Base-by-base conservation (phyloP, 1,140 invertebrate genomes). In the Drosophila varians region DNA sequence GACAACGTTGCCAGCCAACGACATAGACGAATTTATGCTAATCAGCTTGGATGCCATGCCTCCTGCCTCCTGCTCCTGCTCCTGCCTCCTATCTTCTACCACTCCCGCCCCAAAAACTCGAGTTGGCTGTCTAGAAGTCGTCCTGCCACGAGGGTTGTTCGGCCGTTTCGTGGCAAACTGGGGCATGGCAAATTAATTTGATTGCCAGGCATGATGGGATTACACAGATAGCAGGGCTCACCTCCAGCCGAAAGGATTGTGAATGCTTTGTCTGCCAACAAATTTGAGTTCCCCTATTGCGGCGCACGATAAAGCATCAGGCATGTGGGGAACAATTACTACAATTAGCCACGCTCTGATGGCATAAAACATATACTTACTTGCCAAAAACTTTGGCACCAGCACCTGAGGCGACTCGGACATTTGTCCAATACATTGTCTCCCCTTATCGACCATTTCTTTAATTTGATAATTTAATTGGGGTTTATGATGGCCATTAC, bases 21-120 rank as follows among this genome's bases (percentile, higher is more conserved):
- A 86, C 80, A 82, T 87, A 87, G 80, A 80, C 80, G 80, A 86
- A 86, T 87, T 86, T 86, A 86, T 86, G 80, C 80, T 86, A 86
- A 86, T 86, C 80, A 86, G 68, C 57, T 87, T 64, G 61, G 80
- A 86, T 84, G 80, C 71, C 60, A 7, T 77, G 70, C 46, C 65
- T 53, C 47, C 58, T 25, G 45, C 18, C 54, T 31, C 28, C 28
- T 31, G 9, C 43, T 12, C n/a, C 5, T 18, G 4, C 4, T 36
- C 36, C 16, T 64, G 62, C 12, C 65, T 57, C 62, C 25, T 7
- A 0, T 23, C 21, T 5, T 5, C 26, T 77, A 70, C 45, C 65
- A 70, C 46, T 57, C 26, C 66, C 26, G 26, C 25, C 0, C 53
- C 43, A 2, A 7, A 5, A 42, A 18, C 38, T 18, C 3, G 16